Evolutionary conservation across 2,888 invertebrate genomes (phyloP), one percentile per base, ranked within the genome.

Genomic region (Tetragonisca angustula): DNA sequence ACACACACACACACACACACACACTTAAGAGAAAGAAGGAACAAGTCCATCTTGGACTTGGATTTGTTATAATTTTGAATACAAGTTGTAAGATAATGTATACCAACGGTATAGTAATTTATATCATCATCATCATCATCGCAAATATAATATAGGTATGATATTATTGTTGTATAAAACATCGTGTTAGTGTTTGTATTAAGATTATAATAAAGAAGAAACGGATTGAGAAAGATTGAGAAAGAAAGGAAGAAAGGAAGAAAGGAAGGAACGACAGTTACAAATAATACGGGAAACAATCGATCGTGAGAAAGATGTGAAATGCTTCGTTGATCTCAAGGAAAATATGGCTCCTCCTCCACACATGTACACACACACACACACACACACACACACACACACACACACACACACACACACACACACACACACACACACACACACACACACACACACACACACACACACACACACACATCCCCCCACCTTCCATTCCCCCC

Each of bases 31-130:
- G 50, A 5, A 13, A 54, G 54, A 54, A 54, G 17, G 27, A 61
- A 27, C 19, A 2, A 61, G 9, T 27, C 73, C 19, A 65, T 62
- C 49, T 67, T 56, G 61, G 61, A 50, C 32, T 50, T 61, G 62
- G 36, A 79, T 81, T 73, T 81, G 69, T 76, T 76, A 83, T 81
- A 76, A 81, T 76, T 81, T 76, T 81, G n/a, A 76, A 81, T 83
- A 75, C 67, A 68, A 67, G 54, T 81, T 71, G 27, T 80, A 70
- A 24, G 36, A 75, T 75, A 80, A 80, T 81, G 65, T 67, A 71
- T 80, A 72, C 81, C 81, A 54, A 56, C 32, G 64, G 49, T 81
- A 67, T 80, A 80, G 77, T 77, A 77, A 43, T 80, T 80, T 76
- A 77, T 77, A 77, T 50, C 4, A 15, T 5, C 11, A 15, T 61